Percentiles rank a stretch among this genome's conserved stretches.
Conservation (phyloP, 1,140 invertebrate species). For the Zeugodacus cucurbitae region DNA sequence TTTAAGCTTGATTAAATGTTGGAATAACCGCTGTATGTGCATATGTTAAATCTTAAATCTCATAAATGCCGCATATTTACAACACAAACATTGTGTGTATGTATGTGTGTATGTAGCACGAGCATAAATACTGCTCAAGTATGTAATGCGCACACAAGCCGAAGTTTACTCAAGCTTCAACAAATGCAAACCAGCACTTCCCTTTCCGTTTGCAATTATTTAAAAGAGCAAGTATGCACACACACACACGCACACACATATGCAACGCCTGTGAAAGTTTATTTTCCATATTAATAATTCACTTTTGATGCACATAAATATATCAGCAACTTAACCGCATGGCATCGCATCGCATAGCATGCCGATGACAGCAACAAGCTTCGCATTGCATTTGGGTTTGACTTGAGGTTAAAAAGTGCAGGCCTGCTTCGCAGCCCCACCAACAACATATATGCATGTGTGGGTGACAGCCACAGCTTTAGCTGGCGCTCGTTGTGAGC, state of each 20-base stretch:
- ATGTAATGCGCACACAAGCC: neutral
- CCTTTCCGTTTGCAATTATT: constrained; percentile 24
- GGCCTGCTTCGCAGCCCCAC: neutral
- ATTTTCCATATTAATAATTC: neutral
- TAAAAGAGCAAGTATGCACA: neutral
- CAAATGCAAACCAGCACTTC: neutral
- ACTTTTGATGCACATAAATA: constrained; percentile 14
- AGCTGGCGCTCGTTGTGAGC: neutral
- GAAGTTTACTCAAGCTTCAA: neutral
- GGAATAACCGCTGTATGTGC: no score
- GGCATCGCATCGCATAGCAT: neutral
- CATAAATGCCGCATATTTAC: neutral
- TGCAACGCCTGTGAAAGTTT: no score
- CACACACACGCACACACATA: neutral
- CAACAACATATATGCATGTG: neutral
- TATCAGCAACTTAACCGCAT: constrained; percentile 20
- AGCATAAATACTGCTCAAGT: neutral
- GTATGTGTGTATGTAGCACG: neutral
- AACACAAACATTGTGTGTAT: neutral
- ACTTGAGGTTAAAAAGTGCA: constrained; percentile 10
- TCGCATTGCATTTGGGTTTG: neutral
- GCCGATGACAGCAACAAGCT: neutral
- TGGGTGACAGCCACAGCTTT: neutral
- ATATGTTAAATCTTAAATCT: neutral
- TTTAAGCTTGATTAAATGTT: neutral